Evolutionary conservation across 2,797 vertebrate genomes (phyloP).

Genomic region (Simalia tracyae): DNA sequence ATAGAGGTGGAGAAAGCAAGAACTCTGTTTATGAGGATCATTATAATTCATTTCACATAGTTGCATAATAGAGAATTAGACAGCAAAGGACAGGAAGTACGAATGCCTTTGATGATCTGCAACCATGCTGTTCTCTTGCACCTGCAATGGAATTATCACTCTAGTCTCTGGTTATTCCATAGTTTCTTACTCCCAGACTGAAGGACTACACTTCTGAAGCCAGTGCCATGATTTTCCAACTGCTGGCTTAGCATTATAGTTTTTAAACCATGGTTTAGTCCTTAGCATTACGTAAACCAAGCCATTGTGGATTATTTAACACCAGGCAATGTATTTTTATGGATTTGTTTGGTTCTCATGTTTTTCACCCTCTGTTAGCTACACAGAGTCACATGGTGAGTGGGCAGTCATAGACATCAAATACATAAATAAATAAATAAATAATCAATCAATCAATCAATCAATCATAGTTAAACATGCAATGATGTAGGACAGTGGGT

Average conservation of each 20-base stretch:
- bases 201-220: neutral
- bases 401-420: neutral
- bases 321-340: neutral
- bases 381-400: neutral
- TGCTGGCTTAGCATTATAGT: neutral
- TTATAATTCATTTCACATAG: conserved; percentile 26
- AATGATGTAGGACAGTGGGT: neutral
- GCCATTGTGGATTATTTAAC: neutral
- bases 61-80: neutral
- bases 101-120: neutral
- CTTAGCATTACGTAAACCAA: neutral
- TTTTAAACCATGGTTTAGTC: neutral
- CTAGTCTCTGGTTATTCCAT: too few relatives aligned
- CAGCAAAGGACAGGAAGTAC: neutral
- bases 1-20: conserved; percentile 22
- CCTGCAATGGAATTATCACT: neutral
- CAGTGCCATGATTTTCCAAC: neutral
- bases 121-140: neutral
- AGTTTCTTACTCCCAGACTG: neutral
- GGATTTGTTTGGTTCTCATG: neutral
- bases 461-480: neutral
- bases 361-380: neutral
- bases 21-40: conserved; percentile 16
- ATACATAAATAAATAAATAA: neutral
- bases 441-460: too few relatives aligned